phyloP scores from a whole-genome alignment of 2,888 invertebrate genomes.

The Sesia bembeciformis region DNA sequence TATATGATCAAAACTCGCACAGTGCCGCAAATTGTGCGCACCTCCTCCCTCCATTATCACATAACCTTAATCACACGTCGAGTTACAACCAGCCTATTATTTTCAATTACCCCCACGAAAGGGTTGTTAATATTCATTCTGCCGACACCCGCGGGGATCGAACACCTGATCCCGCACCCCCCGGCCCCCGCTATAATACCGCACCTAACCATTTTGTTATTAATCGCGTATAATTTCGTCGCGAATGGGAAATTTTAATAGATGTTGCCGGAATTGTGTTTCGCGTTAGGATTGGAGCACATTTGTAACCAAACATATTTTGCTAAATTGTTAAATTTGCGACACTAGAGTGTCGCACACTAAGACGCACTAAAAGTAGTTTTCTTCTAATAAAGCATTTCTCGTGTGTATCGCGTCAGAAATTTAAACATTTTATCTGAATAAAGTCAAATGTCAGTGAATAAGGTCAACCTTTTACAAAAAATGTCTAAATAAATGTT shows the following conservation, averaged over 20 bases:
- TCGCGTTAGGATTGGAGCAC: slow-evolving; percentile 12
- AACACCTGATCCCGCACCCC: slow-evolving; percentile 34
- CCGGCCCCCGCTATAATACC: slow-evolving; percentile 12
- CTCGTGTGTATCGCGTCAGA: no score
- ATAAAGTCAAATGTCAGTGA: no score
- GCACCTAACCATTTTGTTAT: slow-evolving; percentile 25
- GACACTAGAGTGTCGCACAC: no score
- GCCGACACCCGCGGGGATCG: slow-evolving; percentile 38
- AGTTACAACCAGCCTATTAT: slow-evolving; percentile 49
- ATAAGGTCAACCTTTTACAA: no score
- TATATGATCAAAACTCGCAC: background rate
- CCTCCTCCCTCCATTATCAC: slow-evolving; percentile 25
- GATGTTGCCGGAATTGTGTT: slow-evolving; percentile 19
- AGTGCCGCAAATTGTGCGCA: background rate
- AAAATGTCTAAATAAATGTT: no score
- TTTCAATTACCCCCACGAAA: slow-evolving; percentile 59
- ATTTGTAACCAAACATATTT: background rate
- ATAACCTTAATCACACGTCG: slow-evolving; percentile 51
- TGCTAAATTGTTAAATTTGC: background rate
- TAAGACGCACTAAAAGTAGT: no score
- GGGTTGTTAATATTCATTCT: slow-evolving; percentile 70
- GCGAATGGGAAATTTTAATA: slow-evolving; percentile 31
- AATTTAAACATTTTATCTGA: no score
- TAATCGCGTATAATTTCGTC: slow-evolving; percentile 46
- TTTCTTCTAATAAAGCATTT: no score